Evolutionary conservation across 1,140 invertebrate species (phyloP).

Genomic region (Lanistes nyassanus): DNA sequence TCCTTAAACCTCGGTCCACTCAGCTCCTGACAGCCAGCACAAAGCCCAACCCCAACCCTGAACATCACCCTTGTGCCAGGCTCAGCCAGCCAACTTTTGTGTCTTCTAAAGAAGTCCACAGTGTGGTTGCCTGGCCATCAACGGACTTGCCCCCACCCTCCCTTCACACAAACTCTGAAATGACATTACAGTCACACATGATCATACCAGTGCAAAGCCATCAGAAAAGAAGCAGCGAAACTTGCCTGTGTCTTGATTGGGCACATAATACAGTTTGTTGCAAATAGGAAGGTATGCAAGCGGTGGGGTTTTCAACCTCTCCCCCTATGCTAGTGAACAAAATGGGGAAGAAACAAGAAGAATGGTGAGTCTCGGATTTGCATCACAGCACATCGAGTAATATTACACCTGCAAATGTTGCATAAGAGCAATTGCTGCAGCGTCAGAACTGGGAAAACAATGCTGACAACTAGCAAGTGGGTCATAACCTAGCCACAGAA

Average conservation of each 20-base stretch:
- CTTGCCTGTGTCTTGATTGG: constrained; percentile 48
- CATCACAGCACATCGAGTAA: constrained; percentile 10
- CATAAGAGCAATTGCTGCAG: too few species aligned
- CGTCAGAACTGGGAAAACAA: too few species aligned
- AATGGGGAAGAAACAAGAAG: constrained; percentile 69
- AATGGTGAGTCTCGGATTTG: constrained; percentile 30
- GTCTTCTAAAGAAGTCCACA: neutral
- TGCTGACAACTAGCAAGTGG: too few species aligned
- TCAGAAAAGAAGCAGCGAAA: constrained; percentile 28
- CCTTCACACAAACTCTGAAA: too few species aligned
- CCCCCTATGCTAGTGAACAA: constrained; percentile 69
- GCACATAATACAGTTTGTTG: constrained; percentile 43
- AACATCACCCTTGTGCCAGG: neutral
- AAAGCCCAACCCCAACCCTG: too few species aligned
- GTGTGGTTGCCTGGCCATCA: neutral
- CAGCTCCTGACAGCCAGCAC: too few species aligned
- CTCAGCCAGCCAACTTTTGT: neutral
- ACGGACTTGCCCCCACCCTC: too few species aligned
- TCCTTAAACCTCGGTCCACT: too few species aligned
- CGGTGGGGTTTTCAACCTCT: constrained; percentile 58
- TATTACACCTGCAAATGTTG: too few species aligned
- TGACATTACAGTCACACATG: too few species aligned
- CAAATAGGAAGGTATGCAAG: constrained; percentile 35
- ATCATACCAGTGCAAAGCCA: neutral
- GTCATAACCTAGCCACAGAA: too few species aligned